Conservation (phyloP, 1,140 invertebrate genomes). For the Neoseiulus cucumeris region DNA sequence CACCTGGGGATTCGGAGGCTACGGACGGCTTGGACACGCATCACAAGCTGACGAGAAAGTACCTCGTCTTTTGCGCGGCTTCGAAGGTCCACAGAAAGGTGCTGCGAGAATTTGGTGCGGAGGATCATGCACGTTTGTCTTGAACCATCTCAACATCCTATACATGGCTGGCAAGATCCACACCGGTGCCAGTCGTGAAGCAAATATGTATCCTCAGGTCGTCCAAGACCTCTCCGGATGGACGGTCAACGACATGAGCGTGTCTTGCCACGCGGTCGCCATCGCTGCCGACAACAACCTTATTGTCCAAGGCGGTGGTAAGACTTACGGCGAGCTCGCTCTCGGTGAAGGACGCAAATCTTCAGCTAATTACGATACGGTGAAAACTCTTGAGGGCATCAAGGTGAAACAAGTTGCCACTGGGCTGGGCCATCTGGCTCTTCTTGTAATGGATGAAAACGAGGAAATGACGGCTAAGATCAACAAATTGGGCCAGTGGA, state of each 20-base stretch:
- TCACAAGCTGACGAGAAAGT: conserved; percentile 76
- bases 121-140: conserved; percentile 58
- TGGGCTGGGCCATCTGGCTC: not conserved
- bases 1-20: conserved; percentile 85
- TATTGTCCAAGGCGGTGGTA: conserved; percentile 72
- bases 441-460: not conserved
- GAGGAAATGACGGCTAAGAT: conserved; percentile 9
- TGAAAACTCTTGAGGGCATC: conserved; percentile 6
- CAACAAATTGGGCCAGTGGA: conserved; percentile 3
- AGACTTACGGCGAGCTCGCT: conserved; percentile 69
- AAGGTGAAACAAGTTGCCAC: conserved; percentile 5
- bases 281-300: conserved; percentile 70
- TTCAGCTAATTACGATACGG: conserved; percentile 1
- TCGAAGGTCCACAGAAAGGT: conserved; percentile 59
- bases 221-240: conserved; percentile 75
- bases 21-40: conserved; percentile 71
- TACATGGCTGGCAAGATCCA: conserved; percentile 79
- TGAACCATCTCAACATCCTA: conserved; percentile 53
- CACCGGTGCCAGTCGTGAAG: conserved; percentile 52
- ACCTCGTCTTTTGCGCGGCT: conserved; percentile 67
- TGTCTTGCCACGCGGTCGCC: conserved; percentile 43
- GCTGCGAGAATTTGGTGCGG: conserved; percentile 57
- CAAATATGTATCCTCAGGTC: conserved; percentile 89
- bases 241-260: conserved; percentile 60
- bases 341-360: not conserved